Percentiles rank a stretch among this genome's conserved stretches.
These are phyloP conservation scores for Octomys mimax DNA, from an alignment of 2,797 vertebrate species.

Conservation along the genomic window DNA sequence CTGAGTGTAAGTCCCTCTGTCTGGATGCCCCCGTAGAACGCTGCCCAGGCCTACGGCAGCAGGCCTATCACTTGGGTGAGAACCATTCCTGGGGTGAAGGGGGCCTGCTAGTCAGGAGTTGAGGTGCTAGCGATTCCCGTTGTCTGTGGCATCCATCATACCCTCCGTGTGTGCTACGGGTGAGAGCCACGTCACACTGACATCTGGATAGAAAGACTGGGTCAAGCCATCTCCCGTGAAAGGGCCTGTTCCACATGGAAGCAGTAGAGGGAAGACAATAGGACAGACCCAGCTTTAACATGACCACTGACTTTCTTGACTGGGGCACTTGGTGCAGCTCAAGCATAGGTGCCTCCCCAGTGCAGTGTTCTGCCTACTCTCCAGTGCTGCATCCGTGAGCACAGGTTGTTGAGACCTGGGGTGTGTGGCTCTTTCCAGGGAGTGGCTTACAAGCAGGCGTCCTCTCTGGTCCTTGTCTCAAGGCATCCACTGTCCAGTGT, in stretches of 20 bases:
- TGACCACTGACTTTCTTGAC: neutral
- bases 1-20: neutral
- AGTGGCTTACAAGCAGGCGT: neutral
- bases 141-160: neutral
- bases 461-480: neutral
- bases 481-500: neutral
- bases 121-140: neutral
- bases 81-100: neutral
- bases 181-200: neutral
- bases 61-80: neutral
- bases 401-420: neutral
- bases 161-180: neutral
- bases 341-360: neutral
- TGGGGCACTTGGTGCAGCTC: neutral
- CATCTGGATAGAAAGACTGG: neutral
- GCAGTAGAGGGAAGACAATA: neutral
- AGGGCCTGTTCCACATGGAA: neutral
- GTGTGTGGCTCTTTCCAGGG: neutral
- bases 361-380: neutral
- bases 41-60: neutral
- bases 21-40: neutral
- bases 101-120: neutral
- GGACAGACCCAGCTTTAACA: neutral
- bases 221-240: neutral
- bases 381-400: too few species aligned